Evolutionary conservation across 2,113 vertebrate genomes (phyloP).

Genomic region (Picathartes gymnocephalus): DNA sequence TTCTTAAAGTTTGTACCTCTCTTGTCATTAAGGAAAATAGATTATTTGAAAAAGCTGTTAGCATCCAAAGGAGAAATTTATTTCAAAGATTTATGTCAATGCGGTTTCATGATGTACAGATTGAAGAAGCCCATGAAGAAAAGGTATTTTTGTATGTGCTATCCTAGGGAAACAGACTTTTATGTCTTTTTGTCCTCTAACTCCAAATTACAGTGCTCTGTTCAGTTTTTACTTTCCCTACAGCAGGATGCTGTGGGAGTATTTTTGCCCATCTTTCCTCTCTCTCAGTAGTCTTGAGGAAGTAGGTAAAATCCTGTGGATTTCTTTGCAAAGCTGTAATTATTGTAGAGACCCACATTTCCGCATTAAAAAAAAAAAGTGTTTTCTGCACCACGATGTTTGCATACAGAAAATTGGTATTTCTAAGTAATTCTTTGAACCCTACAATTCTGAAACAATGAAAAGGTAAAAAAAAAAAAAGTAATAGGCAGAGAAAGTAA

Average conservation of each 20-base stretch:
- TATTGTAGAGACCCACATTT: conserved; percentile 3
- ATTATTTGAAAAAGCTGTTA: background rate
- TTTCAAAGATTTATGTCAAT: background rate
- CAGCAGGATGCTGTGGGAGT: background rate
- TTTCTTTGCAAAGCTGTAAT: conserved; percentile 24
- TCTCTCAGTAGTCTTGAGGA: background rate
- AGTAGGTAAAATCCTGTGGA: background rate
- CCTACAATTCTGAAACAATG: conserved; percentile 60
- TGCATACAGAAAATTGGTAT: conserved; percentile 48
- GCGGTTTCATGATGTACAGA: background rate
- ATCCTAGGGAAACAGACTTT: background rate
- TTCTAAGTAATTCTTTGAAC: conserved; percentile 46
- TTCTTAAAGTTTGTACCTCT: background rate
- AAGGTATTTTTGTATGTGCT: background rate
- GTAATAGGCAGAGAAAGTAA: conserved; percentile 53
- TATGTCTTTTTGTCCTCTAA: background rate
- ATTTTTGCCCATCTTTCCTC: background rate
- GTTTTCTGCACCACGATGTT: conserved; percentile 24
- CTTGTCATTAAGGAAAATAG: background rate
- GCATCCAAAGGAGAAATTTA: background rate
- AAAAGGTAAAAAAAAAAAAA: conserved; percentile 14
- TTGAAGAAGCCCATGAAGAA: background rate
- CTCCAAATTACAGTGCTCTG: background rate
- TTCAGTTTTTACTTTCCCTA: background rate
- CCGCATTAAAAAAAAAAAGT: background rate